Percentiles rank a stretch among this genome's conserved stretches.
Evolutionary conservation across 2,888 invertebrate species (phyloP).

Genomic region (Stratiomys singularior): DNA sequence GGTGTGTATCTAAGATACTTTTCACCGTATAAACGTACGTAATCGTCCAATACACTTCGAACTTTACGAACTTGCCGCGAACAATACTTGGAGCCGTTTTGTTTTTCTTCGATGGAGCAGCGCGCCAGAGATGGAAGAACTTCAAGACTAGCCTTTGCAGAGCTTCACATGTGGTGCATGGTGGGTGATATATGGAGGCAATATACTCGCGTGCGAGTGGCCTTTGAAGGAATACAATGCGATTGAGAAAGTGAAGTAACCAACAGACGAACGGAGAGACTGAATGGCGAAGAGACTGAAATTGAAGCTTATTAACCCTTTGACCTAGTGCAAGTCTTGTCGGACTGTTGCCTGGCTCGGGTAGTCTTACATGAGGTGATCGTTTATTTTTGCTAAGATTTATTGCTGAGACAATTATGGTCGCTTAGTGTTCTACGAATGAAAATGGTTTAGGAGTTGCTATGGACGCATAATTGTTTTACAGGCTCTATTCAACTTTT

Average conservation of each 20-base stretch:
- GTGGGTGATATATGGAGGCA: constrained; percentile 4
- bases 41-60: constrained; percentile 46
- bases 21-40: constrained; percentile 46
- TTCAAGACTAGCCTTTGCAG: not conserved
- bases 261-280: not conserved
- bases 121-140: not conserved
- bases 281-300: constrained; percentile 44
- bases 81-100: not conserved
- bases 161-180: constrained; percentile 3
- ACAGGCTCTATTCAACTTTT: too few species aligned
- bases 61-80: constrained; percentile 29
- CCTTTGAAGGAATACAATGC: not conserved
- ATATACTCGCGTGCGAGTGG: not conserved
- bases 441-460: too few species aligned
- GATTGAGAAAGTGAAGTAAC: not conserved
- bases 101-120: too few species aligned
- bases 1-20: constrained; percentile 2
- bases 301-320: constrained; percentile 56
- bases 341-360: constrained; percentile 26
- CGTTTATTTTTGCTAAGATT: too few species aligned
- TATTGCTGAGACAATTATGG: too few species aligned
- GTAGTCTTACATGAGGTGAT: not conserved
- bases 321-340: constrained; percentile 55
- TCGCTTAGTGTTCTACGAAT: too few species aligned
- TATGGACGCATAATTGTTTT: too few species aligned